Base-by-base conservation (phyloP, 1,140 invertebrate genomes). In the Pseudomyrmex dendroicus region DNA sequence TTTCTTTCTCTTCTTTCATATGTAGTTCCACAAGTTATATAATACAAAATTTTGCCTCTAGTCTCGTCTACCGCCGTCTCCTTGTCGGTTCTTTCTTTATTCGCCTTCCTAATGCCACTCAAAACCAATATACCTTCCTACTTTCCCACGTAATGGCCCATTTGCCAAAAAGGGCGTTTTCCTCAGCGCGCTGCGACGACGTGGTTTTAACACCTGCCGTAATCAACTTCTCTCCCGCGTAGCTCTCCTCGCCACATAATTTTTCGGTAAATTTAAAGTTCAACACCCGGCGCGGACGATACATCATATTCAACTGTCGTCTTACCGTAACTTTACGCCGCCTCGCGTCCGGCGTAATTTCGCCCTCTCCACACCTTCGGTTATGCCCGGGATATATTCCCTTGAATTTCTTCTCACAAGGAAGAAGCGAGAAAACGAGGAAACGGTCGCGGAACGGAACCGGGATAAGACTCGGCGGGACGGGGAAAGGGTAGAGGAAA, bases 81-180 rank as follows among this genome's bases (percentile, higher is more conserved):
- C 70, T 52, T 64, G 66, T 78, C 72, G 48, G 44, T 64, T 44
- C 63, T 83, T 72, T 68, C 83, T 82, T 57, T 52, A 20, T 20
- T 20, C 20, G 46, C 54, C 77, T 52, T 66, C 59, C 73, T 84
- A 87, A 86, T 86, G 78, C 83, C 62, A 74, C 82, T 84, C 84
- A 73, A 83, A 86, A 73, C 67, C 85, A 78, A 86, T 86, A 35
- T 83, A 86, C 72, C 61, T 83, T 76, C 48, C 61, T 61, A 83
- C 78, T 87, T 83, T 66, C 67, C 63, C 20, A 70, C 64, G 72
- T 85, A 86, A 86, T 85, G 83, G 85, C 56, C 76, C 85, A 86
- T 86, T 86, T 82, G 50, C 62, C 50, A 56, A 70, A 72, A 35
- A 82, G 57, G 61, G 70, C 62, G 54, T 82, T 83, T 84, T 72